phyloP scores from a whole-genome alignment of 2,113 vertebrate species.

The Platichthys flesus region DNA sequence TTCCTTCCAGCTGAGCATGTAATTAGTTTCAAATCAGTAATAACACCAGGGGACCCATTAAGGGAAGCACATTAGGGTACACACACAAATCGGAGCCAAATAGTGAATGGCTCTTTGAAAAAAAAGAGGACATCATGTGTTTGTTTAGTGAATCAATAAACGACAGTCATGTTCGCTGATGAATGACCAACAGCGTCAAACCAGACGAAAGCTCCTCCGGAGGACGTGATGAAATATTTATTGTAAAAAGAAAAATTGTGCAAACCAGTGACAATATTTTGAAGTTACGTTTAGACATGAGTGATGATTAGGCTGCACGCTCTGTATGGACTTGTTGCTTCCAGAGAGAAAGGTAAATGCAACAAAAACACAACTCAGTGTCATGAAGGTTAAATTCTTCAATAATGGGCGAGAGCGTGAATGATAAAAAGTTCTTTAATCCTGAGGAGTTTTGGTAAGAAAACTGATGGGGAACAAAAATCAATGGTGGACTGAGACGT shows the following conservation, averaged over 20 bases:
- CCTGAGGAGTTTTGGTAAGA: background rate
- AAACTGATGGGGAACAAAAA: no score
- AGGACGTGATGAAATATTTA: background rate
- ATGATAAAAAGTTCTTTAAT: background rate
- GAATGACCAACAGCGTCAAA: background rate
- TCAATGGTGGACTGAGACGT: no score
- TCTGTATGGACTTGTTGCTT: background rate
- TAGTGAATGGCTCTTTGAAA: constrained; percentile 27
- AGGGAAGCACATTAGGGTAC: constrained; percentile 47
- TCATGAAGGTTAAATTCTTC: background rate
- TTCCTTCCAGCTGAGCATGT: constrained; percentile 75
- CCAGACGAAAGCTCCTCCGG: background rate
- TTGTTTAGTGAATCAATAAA: background rate
- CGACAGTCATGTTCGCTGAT: background rate
- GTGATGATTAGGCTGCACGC: background rate
- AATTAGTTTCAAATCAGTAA: constrained; percentile 77
- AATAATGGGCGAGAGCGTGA: background rate
- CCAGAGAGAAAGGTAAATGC: background rate
- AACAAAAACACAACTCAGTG: background rate
- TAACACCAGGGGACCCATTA: constrained; percentile 69
- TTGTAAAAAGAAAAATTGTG: no score
- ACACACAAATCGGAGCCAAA: constrained; percentile 42
- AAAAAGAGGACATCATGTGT: constrained; percentile 4
- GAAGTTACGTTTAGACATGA: background rate
- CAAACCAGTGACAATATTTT: background rate